Evolutionary conservation across 2,113 vertebrate genomes (phyloP).

Genomic region (Arothron firmamentum): DNA sequence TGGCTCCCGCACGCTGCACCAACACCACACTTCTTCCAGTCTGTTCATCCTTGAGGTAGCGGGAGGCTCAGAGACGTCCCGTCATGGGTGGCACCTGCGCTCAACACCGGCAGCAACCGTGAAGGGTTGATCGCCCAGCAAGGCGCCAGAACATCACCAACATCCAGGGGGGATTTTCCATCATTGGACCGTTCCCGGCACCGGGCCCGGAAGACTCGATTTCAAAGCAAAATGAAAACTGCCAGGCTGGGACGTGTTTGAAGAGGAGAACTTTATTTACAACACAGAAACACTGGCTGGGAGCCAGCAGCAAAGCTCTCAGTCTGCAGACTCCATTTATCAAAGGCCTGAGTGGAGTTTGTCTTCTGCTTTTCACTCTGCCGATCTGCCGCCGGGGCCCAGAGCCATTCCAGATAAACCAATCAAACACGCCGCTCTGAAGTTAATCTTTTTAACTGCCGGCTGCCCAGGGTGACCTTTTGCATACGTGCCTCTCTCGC

Average conservation of each 20-base stretch:
- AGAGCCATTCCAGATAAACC: constrained; percentile 26
- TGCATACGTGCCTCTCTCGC: constrained; percentile 1
- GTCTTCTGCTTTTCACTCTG: constrained; percentile 30
- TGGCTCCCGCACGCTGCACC: constrained; percentile 27
- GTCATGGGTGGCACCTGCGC: constrained; percentile 12
- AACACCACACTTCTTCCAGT: constrained; percentile 51
- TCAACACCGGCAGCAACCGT: constrained; percentile 46
- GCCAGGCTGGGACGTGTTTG: constrained; percentile 54
- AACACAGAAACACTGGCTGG: constrained; percentile 60
- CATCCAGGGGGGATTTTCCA: constrained; percentile 53
- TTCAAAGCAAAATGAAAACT: constrained; percentile 64
- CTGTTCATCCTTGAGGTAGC: constrained; percentile 62
- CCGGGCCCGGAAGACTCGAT: constrained; percentile 49
- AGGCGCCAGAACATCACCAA: constrained; percentile 31
- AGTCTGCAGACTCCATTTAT: constrained; percentile 68
- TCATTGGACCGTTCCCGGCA: constrained; percentile 59
- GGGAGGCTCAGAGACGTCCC: constrained; percentile 25
- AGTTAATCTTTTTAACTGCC: constrained; percentile 47
- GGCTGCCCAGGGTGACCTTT: constrained; percentile 36
- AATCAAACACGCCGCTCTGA: constrained; percentile 37
- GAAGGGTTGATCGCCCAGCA: constrained; percentile 53
- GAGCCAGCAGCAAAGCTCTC: constrained; percentile 60
- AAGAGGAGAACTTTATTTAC: constrained; percentile 77
- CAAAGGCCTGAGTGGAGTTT: constrained; percentile 59
- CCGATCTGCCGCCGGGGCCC: constrained; percentile 26